These are phyloP conservation scores for cat (Felis catus) DNA, from an alignment of 2,113 vertebrate species.

Conservation along the genomic window F.catus_Fca126_mat1.0 CM031419.1:27686501-27687000, in stretches of 20 bases:
- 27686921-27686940: constrained; percentile 37
- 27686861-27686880: constrained; percentile 4
- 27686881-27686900: constrained; percentile 47
- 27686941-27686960: background rate
- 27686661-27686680: constrained; percentile 26
- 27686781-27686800: constrained; percentile 29
- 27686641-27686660: background rate
- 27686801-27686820: background rate
- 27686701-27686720: constrained; percentile 23
- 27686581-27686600: background rate
- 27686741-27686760: constrained; percentile 12
- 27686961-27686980: background rate
- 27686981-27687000: constrained; percentile 24
- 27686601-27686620: background rate
- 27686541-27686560: constrained; percentile 7
- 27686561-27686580: constrained; percentile 37
- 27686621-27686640: constrained; percentile 35
- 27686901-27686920: background rate
- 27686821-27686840: constrained; percentile 52
- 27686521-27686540: constrained; percentile 13
- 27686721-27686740: background rate
- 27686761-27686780: constrained; percentile 48
- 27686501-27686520: constrained; percentile 19
- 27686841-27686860: constrained; percentile 58
- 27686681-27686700: constrained; percentile 33